These are phyloP conservation scores for Conopomorpha cramerella DNA, from an alignment of 1,140 invertebrate species.

Conservation along the genomic window DNA sequence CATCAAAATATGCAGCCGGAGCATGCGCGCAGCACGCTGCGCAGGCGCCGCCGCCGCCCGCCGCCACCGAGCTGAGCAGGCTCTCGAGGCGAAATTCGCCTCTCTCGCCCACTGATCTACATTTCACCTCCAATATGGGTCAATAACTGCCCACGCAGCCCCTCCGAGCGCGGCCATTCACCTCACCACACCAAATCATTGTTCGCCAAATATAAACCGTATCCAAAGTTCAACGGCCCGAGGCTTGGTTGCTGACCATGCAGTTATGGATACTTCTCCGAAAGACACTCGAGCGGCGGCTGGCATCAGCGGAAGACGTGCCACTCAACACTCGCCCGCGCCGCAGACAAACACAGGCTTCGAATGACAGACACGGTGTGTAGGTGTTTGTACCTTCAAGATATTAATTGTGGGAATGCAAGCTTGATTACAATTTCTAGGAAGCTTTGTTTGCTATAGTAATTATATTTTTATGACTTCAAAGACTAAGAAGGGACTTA, in stretches of 20 bases:
- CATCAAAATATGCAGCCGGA: too few species aligned
- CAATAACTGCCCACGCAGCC: constrained; percentile 59
- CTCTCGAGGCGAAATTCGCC: constrained; percentile 44
- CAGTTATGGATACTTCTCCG: constrained; percentile 37
- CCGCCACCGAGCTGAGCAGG: constrained; percentile 14
- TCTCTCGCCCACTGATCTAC: constrained; percentile 59
- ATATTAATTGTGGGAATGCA: too few species aligned
- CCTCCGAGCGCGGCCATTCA: constrained; percentile 51
- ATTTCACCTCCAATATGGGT: constrained; percentile 59
- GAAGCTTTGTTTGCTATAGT: too few species aligned
- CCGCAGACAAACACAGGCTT: background rate
- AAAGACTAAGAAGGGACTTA: too few species aligned
- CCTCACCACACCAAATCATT: constrained; percentile 57
- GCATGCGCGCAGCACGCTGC: constrained; percentile 2
- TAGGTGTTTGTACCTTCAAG: too few species aligned
- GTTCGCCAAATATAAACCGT: constrained; percentile 55
- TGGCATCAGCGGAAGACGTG: constrained; percentile 16
- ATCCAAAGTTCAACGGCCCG: constrained; percentile 32
- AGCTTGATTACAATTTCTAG: too few species aligned
- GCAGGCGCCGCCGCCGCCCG: constrained; percentile 6
- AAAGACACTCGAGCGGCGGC: constrained; percentile 39
- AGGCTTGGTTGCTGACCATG: constrained; percentile 32
- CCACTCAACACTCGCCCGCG: background rate
- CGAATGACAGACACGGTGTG: too few species aligned
- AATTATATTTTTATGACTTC: too few species aligned